Percentiles rank a stretch among this genome's conserved stretches.
phyloP scores from a whole-genome alignment of 2,797 vertebrate species.

The Setipinna tenuifilis region DNA sequence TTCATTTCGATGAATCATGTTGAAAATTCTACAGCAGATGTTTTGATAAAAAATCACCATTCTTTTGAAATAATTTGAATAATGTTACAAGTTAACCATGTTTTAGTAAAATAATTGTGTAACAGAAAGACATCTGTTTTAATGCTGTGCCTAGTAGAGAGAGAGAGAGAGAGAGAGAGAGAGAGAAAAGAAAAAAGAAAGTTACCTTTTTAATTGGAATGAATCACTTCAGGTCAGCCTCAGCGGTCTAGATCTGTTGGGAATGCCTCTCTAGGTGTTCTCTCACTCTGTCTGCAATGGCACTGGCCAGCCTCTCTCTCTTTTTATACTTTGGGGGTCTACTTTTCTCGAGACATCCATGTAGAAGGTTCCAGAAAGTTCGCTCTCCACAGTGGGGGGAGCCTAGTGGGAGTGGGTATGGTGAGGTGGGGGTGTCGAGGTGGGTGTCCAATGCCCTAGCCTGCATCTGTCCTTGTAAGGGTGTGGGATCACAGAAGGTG shows the following conservation, averaged over 20 bases:
- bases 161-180: no score
- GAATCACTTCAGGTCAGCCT: not conserved
- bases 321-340: slow-evolving; percentile 75
- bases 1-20: not conserved
- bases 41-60: not conserved
- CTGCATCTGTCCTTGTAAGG: slow-evolving; percentile 78
- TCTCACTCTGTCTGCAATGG: slow-evolving; percentile 54
- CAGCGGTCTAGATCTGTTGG: not conserved
- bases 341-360: slow-evolving; percentile 73
- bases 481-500: slow-evolving; percentile 74
- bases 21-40: not conserved
- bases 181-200: not conserved
- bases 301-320: slow-evolving; percentile 46
- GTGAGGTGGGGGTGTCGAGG: slow-evolving; percentile 35
- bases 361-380: slow-evolving; percentile 79
- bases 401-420: slow-evolving; percentile 55
- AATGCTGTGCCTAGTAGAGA: not conserved
- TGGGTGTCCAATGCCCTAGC: slow-evolving; percentile 63
- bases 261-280: slow-evolving; percentile 1
- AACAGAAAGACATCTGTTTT: not conserved
- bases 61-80: not conserved
- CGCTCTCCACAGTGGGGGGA: slow-evolving; percentile 53
- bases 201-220: slow-evolving; percentile 13
- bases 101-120: not conserved
- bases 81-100: not conserved